Evolutionary conservation across 2,113 vertebrate species (phyloP).

Genomic region (Propithecus coquereli): DNA sequence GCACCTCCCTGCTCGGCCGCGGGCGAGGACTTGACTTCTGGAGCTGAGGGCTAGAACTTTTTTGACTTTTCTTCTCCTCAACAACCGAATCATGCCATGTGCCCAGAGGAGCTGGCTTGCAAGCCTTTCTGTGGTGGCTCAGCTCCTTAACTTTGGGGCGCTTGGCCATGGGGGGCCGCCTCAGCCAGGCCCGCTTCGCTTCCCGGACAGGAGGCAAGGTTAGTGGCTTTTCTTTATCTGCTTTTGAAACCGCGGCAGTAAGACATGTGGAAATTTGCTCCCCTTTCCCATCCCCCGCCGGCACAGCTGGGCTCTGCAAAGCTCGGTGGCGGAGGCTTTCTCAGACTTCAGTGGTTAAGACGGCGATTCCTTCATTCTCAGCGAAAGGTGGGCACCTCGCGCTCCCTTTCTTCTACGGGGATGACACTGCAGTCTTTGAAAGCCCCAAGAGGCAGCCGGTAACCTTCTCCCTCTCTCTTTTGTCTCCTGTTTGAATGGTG

Average conservation of each 20-base stretch:
- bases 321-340: neutral
- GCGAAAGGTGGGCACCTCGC: neutral
- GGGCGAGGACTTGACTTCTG: slow-evolving; percentile 37
- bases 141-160: slow-evolving; percentile 82
- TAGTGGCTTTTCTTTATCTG: slow-evolving; percentile 77
- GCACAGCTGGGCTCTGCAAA: neutral
- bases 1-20: slow-evolving; percentile 29
- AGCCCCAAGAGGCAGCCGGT: neutral
- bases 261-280: neutral
- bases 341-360: neutral
- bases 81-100: slow-evolving; percentile 89
- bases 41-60: slow-evolving; percentile 38
- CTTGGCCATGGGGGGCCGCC: slow-evolving; percentile 79
- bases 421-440: neutral
- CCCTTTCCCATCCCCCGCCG: neutral
- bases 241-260: neutral
- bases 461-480: neutral
- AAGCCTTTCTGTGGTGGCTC: slow-evolving; percentile 78
- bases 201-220: slow-evolving; percentile 90
- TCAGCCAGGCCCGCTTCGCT: slow-evolving; percentile 77
- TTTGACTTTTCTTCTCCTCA: slow-evolving; percentile 19
- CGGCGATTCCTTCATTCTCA: neutral
- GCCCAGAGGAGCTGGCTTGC: slow-evolving; percentile 82
- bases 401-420: neutral
- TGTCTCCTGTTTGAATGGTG: neutral